These are phyloP conservation scores for Anneissia japonica DNA, from an alignment of 35 echinoderm and acorn worm genomes.

Conservation along the genomic window DNA sequence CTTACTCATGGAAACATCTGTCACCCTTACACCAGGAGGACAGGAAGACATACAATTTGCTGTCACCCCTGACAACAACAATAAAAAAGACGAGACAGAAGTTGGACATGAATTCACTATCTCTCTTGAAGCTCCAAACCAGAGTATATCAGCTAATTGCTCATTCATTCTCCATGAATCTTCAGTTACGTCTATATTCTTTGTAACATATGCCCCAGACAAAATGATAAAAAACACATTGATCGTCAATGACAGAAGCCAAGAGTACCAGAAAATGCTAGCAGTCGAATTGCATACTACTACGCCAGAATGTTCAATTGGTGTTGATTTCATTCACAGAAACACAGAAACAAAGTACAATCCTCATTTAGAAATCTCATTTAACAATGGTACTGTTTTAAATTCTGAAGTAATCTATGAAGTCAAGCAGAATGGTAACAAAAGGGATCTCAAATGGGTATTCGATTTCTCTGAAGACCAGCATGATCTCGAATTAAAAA, in stretches of 20 bases:
- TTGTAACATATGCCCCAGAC: not conserved
- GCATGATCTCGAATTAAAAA: not conserved
- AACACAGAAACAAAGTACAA: not conserved
- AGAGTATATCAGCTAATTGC: not conserved
- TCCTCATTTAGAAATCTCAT: not conserved
- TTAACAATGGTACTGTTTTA: not conserved
- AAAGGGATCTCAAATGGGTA: not conserved
- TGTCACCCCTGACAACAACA: not conserved
- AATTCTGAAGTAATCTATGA: not conserved
- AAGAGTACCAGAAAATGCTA: not conserved
- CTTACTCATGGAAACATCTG: not conserved
- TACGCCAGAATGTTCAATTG: not conserved
- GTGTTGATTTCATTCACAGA: not conserved
- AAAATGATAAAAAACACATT: not conserved
- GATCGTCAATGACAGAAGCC: not conserved
- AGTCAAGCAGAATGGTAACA: not conserved
- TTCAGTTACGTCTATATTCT: not conserved
- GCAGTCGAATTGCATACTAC: not conserved
- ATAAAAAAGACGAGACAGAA: not conserved
- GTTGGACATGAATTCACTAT: not conserved
- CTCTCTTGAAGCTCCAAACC: not conserved
- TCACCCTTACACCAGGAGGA: not conserved
- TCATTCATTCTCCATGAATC: not conserved
- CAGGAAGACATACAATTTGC: not conserved
- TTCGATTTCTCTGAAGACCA: not conserved